These are phyloP conservation scores for Heliconius himera DNA, from an alignment of 1,140 invertebrate species.

Conservation along the genomic window DNA sequence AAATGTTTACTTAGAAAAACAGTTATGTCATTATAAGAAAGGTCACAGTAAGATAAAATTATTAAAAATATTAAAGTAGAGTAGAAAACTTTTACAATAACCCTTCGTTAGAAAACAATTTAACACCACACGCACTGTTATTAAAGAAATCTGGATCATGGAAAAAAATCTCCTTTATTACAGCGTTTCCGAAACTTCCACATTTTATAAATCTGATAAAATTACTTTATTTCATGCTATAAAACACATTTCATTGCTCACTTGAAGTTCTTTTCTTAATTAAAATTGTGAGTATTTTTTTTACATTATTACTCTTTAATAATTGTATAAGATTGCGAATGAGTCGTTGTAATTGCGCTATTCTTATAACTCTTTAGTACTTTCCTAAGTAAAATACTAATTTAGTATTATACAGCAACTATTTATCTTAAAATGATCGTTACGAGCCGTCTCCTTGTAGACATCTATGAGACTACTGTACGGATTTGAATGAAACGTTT, in stretches of 20 bases:
- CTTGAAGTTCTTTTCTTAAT: not conserved
- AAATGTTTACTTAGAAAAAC: too few species aligned
- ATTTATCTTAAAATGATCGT: too few species aligned
- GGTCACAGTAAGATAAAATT: too few species aligned
- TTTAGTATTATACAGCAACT: too few species aligned
- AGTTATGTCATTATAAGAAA: too few species aligned
- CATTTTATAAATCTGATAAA: not conserved
- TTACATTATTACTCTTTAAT: not conserved
- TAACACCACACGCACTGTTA: not conserved
- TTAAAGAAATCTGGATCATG: not conserved
- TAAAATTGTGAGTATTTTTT: not conserved
- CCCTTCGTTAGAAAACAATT: not conserved
- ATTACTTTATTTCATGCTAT: not conserved
- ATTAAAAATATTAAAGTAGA: too few species aligned
- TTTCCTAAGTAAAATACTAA: too few species aligned
- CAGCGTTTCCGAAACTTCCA: not conserved
- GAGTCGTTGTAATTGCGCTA: not conserved
- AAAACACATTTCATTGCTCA: slow-evolving; percentile 7
- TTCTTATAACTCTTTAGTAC: not conserved
- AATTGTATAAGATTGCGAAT: not conserved
- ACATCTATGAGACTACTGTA: too few species aligned
- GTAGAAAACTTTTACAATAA: not conserved
- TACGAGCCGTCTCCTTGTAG: too few species aligned
- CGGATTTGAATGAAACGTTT: too few species aligned
- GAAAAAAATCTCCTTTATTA: not conserved